Evolutionary conservation across 2,888 invertebrate species (phyloP).

Genomic region (Ganaspis brasiliensis): DNA sequence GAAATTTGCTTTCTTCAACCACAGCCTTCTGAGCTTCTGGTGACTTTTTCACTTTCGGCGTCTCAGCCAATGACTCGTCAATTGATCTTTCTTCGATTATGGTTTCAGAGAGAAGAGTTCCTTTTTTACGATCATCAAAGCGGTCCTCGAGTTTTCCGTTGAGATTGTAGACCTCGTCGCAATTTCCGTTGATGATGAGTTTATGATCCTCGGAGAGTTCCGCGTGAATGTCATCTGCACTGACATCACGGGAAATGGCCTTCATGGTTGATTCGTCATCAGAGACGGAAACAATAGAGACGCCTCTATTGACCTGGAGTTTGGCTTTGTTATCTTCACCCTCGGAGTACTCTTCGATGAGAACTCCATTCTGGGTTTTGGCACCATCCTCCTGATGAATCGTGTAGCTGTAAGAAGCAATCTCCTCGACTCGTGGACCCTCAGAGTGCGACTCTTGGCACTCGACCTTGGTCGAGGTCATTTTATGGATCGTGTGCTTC

Average conservation of each 20-base stretch:
- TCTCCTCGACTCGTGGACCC: conserved; percentile 84
- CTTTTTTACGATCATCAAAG: conserved; percentile 66
- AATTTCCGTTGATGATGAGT: conserved; percentile 62
- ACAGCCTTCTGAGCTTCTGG: conserved; percentile 46
- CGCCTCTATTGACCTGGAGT: conserved; percentile 81
- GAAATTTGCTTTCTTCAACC: too few relatives aligned
- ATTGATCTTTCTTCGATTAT: conserved; percentile 81
- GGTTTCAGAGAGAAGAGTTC: conserved; percentile 70
- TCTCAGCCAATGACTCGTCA: conserved; percentile 82
- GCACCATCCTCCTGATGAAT: conserved; percentile 80
- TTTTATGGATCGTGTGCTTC: conserved; percentile 86
- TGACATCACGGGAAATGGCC: conserved; percentile 83
- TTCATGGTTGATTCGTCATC: conserved; percentile 85
- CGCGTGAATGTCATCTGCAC: conserved; percentile 82
- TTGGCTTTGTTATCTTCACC: conserved; percentile 79
- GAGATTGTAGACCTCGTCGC: conserved; percentile 64
- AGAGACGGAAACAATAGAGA: conserved; percentile 86
- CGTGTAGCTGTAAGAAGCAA: conserved; percentile 84
- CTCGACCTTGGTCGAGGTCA: conserved; percentile 84
- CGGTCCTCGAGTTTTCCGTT: conserved; percentile 64
- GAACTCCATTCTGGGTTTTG: conserved; percentile 74
- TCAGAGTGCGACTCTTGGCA: conserved; percentile 82
- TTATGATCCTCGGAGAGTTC: conserved; percentile 65
- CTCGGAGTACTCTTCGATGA: conserved; percentile 80
- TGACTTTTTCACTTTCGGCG: conserved; percentile 40